Evolutionary conservation across 2,797 vertebrate species (phyloP).

Genomic region (Sebastes matsubarae): DNA sequence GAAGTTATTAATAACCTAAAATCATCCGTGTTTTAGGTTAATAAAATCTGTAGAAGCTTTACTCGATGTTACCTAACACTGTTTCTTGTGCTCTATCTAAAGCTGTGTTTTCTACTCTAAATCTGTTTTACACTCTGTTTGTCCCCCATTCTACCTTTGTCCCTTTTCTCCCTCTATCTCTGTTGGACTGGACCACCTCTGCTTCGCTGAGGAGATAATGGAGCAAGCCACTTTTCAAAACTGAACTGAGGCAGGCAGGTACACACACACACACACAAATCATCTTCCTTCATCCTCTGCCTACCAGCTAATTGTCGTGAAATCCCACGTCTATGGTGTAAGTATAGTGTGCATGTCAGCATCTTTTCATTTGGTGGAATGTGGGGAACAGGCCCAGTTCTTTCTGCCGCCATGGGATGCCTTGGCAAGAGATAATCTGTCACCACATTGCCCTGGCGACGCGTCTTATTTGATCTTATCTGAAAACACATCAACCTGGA

Average conservation of each 20-base stretch:
- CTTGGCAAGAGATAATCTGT: constrained; percentile 22
- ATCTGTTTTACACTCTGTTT: background rate
- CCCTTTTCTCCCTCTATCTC: background rate
- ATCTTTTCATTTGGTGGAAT: constrained; percentile 4
- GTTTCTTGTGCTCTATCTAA: background rate
- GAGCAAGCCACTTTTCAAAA: constrained; percentile 12
- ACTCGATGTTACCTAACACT: background rate
- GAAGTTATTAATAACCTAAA: background rate
- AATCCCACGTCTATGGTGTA: constrained; percentile 4
- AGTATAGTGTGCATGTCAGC: background rate
- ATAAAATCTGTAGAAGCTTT: background rate
- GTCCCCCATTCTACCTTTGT: background rate
- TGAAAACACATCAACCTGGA: background rate
- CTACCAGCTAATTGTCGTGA: constrained; percentile 21
- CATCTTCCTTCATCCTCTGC: constrained; percentile 4
- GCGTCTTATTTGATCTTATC: constrained; percentile 11
- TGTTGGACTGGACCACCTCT: constrained; percentile 14
- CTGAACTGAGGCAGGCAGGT: background rate
- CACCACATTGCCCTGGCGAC: background rate
- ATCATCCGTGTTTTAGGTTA: background rate
- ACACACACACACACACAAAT: background rate
- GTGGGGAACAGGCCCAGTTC: background rate
- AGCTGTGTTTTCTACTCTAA: constrained; percentile 8
- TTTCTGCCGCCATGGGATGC: background rate
- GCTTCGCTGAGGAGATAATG: constrained; percentile 16